phyloP scores from a whole-genome alignment of 1,140 invertebrate species.

The Pinna nobilis region DNA sequence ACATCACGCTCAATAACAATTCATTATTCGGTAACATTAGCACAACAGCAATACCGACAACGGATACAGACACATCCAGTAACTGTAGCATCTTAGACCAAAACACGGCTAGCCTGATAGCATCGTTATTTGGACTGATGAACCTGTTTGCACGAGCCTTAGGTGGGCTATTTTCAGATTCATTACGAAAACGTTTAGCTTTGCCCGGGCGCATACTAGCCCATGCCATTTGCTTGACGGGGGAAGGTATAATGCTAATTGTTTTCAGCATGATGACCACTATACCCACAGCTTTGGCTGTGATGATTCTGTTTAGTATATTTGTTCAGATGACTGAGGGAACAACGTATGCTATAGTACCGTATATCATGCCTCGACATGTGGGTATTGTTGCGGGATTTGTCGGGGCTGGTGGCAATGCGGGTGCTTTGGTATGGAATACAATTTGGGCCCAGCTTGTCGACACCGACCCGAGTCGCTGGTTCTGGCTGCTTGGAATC shows the following conservation, averaged over 20 bases:
- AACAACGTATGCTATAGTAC: too few species aligned
- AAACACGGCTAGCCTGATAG: conserved; percentile 22
- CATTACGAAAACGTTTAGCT: background rate
- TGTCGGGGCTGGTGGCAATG: too few species aligned
- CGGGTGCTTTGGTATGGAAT: too few species aligned
- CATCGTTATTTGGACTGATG: conserved; percentile 25
- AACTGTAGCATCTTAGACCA: conserved; percentile 14
- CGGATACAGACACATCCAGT: background rate
- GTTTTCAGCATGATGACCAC: conserved; percentile 8
- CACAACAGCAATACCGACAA: background rate
- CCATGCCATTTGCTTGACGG: background rate
- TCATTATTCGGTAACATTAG: background rate
- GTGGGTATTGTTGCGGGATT: too few species aligned
- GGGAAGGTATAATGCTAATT: conserved; percentile 11
- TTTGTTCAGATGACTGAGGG: conserved; percentile 19
- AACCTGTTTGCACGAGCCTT: conserved; percentile 11
- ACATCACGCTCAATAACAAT: background rate
- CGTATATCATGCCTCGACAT: too few species aligned
- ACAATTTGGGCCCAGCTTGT: too few species aligned
- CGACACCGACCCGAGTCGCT: too few species aligned
- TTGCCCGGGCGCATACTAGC: conserved; percentile 6
- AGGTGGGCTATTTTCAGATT: conserved; percentile 15
- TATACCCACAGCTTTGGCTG: background rate
- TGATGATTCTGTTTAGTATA: background rate
- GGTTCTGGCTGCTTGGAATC: too few species aligned